Conservation (phyloP, 2,888 invertebrate species). For the Cylloceria caligata region DNA sequence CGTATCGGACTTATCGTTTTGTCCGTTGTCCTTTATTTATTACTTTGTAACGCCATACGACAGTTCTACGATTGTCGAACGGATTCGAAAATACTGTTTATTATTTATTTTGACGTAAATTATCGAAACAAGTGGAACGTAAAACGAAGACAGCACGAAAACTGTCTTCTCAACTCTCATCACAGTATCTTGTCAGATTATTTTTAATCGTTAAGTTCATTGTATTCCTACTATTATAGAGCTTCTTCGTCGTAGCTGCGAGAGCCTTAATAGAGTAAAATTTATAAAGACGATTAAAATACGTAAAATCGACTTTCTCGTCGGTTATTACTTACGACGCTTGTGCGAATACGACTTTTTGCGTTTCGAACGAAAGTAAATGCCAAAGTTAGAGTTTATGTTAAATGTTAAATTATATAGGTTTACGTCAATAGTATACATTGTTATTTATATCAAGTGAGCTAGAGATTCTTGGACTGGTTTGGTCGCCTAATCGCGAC, state of each 20-base stretch:
- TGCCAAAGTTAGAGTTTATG: constrained; percentile 76
- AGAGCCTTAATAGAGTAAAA: constrained; percentile 7
- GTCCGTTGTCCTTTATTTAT: constrained; percentile 45
- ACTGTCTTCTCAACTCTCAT: constrained; percentile 39
- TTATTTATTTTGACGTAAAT: constrained; percentile 21
- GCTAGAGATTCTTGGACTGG: constrained; percentile 55
- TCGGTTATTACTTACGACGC: constrained; percentile 19
- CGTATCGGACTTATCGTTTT: constrained; percentile 10
- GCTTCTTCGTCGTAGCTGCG: constrained; percentile 28
- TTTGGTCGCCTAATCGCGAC: constrained; percentile 18
- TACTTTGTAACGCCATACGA: constrained; percentile 1
- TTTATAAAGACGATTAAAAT: constrained; percentile 18
- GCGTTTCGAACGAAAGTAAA: constrained; percentile 64
- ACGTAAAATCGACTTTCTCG: constrained; percentile 22
- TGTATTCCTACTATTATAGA: constrained; percentile 58
- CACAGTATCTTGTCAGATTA: constrained; percentile 52
- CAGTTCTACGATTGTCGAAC: not conserved
- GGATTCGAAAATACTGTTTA: constrained; percentile 1
- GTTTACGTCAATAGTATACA: constrained; percentile 33
- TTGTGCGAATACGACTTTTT: constrained; percentile 37
- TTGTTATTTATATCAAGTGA: constrained; percentile 47
- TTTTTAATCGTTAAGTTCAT: constrained; percentile 26
- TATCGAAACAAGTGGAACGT: not conserved
- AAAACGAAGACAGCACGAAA: constrained; percentile 17
- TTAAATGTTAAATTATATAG: constrained; percentile 54